A percentile compares a stretch with the other conserved stretches of the same genome.
These are phyloP conservation scores for Cheilosia scutellata DNA, from an alignment of 2,888 invertebrate species.

Conservation along the genomic window DNA sequence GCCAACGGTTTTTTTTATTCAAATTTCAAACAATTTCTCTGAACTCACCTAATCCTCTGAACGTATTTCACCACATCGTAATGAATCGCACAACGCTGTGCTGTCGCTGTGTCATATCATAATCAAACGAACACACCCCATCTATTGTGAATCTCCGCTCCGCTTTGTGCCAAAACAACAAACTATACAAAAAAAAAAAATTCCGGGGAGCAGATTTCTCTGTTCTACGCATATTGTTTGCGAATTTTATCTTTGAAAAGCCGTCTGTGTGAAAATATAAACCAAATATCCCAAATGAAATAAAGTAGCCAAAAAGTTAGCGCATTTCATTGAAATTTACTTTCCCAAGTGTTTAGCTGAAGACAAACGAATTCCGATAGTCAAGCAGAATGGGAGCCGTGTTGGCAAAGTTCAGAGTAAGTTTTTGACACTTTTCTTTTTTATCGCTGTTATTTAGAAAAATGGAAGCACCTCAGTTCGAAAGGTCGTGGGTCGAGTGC, in stretches of 20 bases:
- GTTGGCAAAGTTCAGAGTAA: conserved; percentile 89
- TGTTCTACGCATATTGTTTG: conserved; percentile 47
- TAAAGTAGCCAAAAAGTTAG: conserved; percentile 18
- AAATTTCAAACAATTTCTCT: background rate
- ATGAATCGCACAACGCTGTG: background rate
- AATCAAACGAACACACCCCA: conserved; percentile 55
- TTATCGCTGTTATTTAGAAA: background rate
- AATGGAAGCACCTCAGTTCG: conserved; percentile 2
- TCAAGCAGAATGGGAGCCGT: conserved; percentile 87
- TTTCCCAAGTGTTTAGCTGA: background rate
- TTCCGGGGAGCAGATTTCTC: conserved; percentile 48
- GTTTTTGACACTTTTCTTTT: conserved; percentile 79
- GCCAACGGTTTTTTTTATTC: too few species aligned
- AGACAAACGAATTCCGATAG: conserved; percentile 51
- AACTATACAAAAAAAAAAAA: conserved; percentile 51
- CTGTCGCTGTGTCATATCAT: conserved; percentile 1
- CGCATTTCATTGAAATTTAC: conserved; percentile 31
- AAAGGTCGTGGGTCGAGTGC: conserved; percentile 34
- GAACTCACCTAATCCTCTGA: conserved; percentile 1
- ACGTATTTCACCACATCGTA: conserved; percentile 7
- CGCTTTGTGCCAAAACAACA: conserved; percentile 71
- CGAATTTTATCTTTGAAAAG: conserved; percentile 39
- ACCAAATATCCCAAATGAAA: conserved; percentile 18
- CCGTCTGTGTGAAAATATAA: conserved; percentile 22
- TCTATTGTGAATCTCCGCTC: conserved; percentile 54